Evolutionary conservation across 1,140 invertebrate species (phyloP), one percentile per base, ranked within the genome.

Genomic region (Drosophila tristis): DNA sequence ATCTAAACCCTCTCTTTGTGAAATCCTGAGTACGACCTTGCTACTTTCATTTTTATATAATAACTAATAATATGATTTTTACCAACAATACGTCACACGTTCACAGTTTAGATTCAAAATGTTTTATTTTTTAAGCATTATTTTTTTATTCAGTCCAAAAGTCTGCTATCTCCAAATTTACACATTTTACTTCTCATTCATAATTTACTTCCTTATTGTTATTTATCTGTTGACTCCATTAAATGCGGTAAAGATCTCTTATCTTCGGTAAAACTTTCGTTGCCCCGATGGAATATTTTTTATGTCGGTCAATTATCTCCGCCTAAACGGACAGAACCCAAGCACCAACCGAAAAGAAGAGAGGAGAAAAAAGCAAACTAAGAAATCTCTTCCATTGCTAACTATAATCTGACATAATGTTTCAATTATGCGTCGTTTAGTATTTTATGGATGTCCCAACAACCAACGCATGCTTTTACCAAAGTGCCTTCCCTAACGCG

Each of bases 361-460:
- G 55, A 55, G 35, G 29, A 20, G 39, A 43, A 13, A 13, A 45
- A 77, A 75, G 79, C 82, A 62, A 76, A 78, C 82, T 87, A 87
- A 81, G 82, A 87, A 86, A 86, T 86, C 82, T 86, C 56, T 47
- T 39, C 78, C 78, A 68, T 81, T 87, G 82, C 82, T 76, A 89
- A 84, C 79, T 89, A 89, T 89, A 89, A 89, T 89, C 84, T 89
- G 84, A 89, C 84, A 89, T 89, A 89, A 89, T 89, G 78, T 89
- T 89, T 89, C 84, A 89, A 89, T 89, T 89, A 89, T 89, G 84
- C 84, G 67, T 79, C 84, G 84, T 89, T 89, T 89, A 87, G 82
- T 74, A 76, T 89, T 87, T 82, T 74, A 74, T 74, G 71, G 54
- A 74, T 74, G 71, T 51, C 29, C 49, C 49, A 57, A 39, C 31